Evolutionary conservation across 2,888 invertebrate species (phyloP), one percentile per base, ranked within the genome.

Genomic region (Rhingia campestris): DNA sequence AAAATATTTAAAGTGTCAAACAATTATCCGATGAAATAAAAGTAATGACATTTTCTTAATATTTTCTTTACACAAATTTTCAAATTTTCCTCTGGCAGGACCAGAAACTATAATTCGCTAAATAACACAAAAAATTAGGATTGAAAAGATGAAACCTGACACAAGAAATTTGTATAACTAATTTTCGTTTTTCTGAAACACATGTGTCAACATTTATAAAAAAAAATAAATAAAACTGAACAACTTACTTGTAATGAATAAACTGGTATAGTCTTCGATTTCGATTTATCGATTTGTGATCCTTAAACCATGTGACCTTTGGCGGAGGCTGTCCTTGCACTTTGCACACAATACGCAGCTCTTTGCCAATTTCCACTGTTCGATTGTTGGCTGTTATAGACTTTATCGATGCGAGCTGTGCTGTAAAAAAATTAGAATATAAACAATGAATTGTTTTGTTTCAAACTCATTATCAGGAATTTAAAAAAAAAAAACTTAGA

Each of bases 221-320:
- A 9, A 53, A 6, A 35, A 7, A 35, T 35, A 35, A 22, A 41
- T 41, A 2, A 4, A 61, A 22, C 45, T 4, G 4, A 14, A 12
- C 4, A 35, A 82, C 90, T 90, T 86, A 92, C 92, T 91, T 91
- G 87, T 89, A 89, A 87, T 91, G 91, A 86, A 89, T 88, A 87
- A 92, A 91, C 88, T 90, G 89, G 87, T 91, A 91, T 84, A 89
- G 88, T 87, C 88, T 88, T 77, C 90, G 90, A 88, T 91, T 90
- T 86, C 90, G 88, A 88, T 90, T 91, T 86, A 94, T 93, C 88
- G 94, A 94, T 88, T 92, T 92, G 87, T 94, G 94, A 92, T 96
- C 94, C 92, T 95, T 95, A 92, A 94, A 95, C 97, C 97, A 97
- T 88, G 95, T 93, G 87, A 97, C 95, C 87, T 95, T 94, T 35